Percentiles rank a stretch among this genome's conserved stretches.
Evolutionary conservation across 2,797 vertebrate genomes (phyloP).

Genomic region (Vireo griseus): DNA sequence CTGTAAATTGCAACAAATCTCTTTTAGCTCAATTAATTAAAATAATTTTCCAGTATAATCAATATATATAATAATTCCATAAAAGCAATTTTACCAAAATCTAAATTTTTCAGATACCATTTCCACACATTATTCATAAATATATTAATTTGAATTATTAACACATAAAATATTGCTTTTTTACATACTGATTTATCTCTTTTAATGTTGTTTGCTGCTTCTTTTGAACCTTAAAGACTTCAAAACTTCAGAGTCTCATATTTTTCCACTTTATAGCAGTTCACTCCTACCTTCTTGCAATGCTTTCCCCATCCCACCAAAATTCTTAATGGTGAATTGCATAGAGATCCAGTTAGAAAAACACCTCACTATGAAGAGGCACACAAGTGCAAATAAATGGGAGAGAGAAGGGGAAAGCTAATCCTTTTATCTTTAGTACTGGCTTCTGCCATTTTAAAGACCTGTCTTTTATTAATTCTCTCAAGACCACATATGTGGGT

Average conservation of each 20-base stretch:
- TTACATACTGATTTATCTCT: background rate
- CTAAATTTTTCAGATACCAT: background rate
- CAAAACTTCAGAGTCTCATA: background rate
- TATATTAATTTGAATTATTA: background rate
- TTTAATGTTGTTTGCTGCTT: background rate
- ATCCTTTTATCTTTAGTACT: background rate
- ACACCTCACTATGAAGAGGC: background rate
- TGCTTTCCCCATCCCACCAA: background rate
- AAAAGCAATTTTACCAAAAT: background rate
- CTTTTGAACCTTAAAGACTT: background rate
- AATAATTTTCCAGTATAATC: background rate
- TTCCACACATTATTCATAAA: background rate
- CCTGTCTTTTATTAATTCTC: background rate
- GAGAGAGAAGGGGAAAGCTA: background rate
- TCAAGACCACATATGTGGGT: accelerated
- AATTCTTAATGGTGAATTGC: background rate
- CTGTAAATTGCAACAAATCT: background rate
- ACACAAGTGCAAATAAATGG: background rate
- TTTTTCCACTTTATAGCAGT: background rate
- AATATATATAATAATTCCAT: background rate
- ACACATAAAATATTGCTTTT: background rate
- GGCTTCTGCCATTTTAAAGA: background rate
- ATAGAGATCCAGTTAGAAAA: background rate
- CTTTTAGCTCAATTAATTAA: background rate
- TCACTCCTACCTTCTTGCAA: background rate